Conservation (phyloP, 2,113 vertebrate species). For the Mustela nigripes region DNA sequence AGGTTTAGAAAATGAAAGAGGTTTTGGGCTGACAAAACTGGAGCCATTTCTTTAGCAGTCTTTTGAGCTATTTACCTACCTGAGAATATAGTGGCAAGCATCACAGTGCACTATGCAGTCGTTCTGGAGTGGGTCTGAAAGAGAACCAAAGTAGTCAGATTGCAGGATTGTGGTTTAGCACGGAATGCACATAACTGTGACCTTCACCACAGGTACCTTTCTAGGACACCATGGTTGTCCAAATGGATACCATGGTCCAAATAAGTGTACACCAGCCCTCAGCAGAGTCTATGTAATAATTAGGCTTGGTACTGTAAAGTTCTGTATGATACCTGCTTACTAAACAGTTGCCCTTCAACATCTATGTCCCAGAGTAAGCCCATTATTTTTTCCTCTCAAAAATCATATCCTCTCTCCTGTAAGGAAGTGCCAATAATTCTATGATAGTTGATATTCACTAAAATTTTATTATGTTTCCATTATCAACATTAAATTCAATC, state of each 20-base stretch:
- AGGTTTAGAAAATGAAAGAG: constrained; percentile 21
- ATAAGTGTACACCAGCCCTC: not conserved
- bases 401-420: not conserved
- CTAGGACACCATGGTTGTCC: not conserved
- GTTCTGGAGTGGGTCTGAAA: no score
- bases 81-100: not conserved
- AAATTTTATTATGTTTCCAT: not conserved
- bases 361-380: not conserved
- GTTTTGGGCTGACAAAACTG: not conserved
- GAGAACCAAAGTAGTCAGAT: not conserved
- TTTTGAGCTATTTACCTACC: not conserved
- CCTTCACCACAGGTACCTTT: not conserved
- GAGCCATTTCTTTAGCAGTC: not conserved
- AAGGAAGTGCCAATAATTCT: not conserved
- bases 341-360: not conserved
- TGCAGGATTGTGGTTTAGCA: not conserved
- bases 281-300: not conserved
- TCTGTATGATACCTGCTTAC: not conserved
- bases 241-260: not conserved
- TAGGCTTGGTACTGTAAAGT: not conserved
- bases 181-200: rapidly evolving
- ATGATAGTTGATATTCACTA: not conserved
- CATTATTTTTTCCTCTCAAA: not conserved
- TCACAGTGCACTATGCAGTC: rapidly evolving
- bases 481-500: not conserved